These are phyloP conservation scores for Ellobium chinense DNA, from an alignment of 2,888 invertebrate species.

Conservation along the genomic window DNA sequence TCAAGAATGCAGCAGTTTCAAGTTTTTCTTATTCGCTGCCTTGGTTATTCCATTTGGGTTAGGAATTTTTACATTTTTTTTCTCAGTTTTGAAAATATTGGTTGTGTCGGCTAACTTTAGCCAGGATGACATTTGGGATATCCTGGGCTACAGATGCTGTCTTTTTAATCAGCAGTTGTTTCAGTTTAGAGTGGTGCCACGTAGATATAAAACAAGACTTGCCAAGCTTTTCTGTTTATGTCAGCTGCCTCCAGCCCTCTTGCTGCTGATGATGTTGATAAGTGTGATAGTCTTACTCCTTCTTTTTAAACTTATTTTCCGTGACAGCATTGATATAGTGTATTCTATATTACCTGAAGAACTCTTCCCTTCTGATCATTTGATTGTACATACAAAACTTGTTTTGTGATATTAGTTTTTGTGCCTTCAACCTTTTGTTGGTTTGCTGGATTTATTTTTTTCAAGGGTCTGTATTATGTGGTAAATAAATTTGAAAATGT, in stretches of 20 bases:
- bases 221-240: constrained; percentile 19
- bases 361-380: constrained; percentile 72
- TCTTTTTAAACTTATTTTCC: constrained; percentile 51
- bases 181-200: constrained; percentile 18
- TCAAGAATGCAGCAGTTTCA: constrained; percentile 58
- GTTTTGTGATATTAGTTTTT: background rate
- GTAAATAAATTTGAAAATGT: background rate
- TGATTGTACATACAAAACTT: constrained; percentile 61
- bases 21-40: constrained; percentile 52
- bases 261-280: constrained; percentile 56
- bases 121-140: constrained; percentile 55
- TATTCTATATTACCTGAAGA: constrained; percentile 68
- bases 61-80: constrained; percentile 57
- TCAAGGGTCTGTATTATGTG: background rate
- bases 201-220: constrained; percentile 7
- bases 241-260: constrained; percentile 60
- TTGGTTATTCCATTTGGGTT: constrained; percentile 50
- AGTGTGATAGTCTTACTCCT: constrained; percentile 49
- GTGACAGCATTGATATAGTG: constrained; percentile 55
- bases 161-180: constrained; percentile 67
- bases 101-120: constrained; percentile 58
- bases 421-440: no score
- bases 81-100: constrained; percentile 61
- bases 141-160: constrained; percentile 68
- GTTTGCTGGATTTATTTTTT: background rate